Conservation (phyloP, 2,888 invertebrate species). For the Cylloceria caligata region DNA sequence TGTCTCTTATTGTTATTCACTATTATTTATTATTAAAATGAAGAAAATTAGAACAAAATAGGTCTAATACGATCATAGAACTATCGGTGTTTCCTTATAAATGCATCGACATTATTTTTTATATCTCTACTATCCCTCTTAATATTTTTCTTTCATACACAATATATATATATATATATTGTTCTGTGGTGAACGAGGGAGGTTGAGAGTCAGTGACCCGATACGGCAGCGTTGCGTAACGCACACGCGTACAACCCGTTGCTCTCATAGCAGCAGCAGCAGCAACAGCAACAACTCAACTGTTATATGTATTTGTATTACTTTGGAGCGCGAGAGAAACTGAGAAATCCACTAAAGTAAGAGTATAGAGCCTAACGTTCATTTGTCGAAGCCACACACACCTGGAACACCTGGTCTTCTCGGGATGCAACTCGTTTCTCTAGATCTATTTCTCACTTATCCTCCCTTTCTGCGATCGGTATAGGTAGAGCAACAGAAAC, state of each 20-base stretch:
- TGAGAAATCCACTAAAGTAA: conserved; percentile 35
- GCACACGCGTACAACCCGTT: conserved; percentile 35
- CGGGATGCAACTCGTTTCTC: conserved; percentile 35
- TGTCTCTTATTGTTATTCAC: background rate
- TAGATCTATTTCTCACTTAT: conserved; percentile 45
- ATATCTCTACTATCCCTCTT: conserved; percentile 7
- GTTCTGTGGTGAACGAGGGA: conserved; percentile 17
- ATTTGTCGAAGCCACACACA: conserved; percentile 40
- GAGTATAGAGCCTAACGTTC: conserved; percentile 27
- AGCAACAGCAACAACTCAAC: too few species aligned
- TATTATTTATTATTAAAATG: background rate
- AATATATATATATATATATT: too few species aligned
- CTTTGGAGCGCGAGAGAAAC: conserved; percentile 38
- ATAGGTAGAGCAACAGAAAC: background rate
- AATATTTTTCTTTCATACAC: background rate
- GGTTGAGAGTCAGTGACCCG: conserved; percentile 59
- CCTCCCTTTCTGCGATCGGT: too few species aligned
- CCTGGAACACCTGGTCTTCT: conserved; percentile 58
- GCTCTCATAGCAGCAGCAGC: background rate
- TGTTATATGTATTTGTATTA: conserved; percentile 26
- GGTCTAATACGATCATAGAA: too few species aligned
- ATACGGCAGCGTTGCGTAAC: conserved; percentile 59
- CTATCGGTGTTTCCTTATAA: too few species aligned
- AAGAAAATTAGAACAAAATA: too few species aligned
- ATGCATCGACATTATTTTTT: too few species aligned